Conservation (phyloP, 2,113 vertebrate species). For the Psittacula cyanocephala region DNA sequence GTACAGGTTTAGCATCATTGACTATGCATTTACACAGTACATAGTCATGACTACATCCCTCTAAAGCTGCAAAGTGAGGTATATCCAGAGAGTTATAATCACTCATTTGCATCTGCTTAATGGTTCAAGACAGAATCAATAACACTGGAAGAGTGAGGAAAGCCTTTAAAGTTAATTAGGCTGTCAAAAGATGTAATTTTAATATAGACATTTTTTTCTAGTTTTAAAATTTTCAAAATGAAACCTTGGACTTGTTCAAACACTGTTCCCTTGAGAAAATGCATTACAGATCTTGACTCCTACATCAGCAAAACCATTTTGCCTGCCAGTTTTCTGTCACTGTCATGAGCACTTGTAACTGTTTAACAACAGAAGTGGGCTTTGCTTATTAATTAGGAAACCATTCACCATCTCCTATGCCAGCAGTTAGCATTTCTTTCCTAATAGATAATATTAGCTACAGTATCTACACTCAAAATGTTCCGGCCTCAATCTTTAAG, state of each 20-base stretch:
- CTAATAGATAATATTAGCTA: background rate
- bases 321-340: background rate
- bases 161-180: slow-evolving; percentile 36
- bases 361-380: slow-evolving; percentile 14
- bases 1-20: background rate
- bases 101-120: slow-evolving; percentile 2
- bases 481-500: background rate
- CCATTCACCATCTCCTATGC: background rate
- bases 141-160: slow-evolving; percentile 10
- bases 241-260: slow-evolving; percentile 15
- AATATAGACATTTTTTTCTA: background rate
- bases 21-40: background rate
- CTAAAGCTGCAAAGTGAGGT: background rate
- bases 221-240: background rate
- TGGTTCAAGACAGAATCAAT: slow-evolving; percentile 34
- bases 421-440: background rate
- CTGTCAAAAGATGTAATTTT: background rate
- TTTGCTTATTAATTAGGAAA: slow-evolving; percentile 35
- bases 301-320: background rate
- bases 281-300: background rate
- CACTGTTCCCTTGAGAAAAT: background rate
- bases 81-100: background rate
- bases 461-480: background rate
- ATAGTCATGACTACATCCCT: background rate
- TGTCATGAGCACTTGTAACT: background rate